Conservation (phyloP, 2,797 vertebrate genomes). For the Sphaeramia orbicularis region DNA sequence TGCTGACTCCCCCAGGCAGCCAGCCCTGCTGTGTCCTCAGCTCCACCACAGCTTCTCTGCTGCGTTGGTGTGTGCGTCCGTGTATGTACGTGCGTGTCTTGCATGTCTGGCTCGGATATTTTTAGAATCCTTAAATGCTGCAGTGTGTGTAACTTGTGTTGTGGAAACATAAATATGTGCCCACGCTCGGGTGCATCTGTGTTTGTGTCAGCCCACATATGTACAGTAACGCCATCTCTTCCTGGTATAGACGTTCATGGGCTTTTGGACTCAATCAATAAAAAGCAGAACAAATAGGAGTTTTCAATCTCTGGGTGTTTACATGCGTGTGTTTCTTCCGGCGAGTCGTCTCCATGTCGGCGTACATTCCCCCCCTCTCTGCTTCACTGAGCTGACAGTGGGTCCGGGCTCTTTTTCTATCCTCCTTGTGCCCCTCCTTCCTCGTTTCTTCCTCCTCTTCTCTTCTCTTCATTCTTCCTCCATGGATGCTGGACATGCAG, state of each 20-base stretch:
- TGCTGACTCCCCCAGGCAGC: constrained; percentile 84
- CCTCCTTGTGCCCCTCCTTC: constrained; percentile 20
- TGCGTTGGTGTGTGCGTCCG: constrained; percentile 28
- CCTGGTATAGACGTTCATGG: constrained; percentile 22
- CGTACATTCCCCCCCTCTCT: constrained; percentile 58
- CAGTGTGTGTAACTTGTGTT: constrained; percentile 48
- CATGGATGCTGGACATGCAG: constrained; percentile 60
- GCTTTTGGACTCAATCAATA: constrained; percentile 27
- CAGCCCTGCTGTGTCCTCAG: constrained; percentile 76
- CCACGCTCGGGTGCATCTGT: constrained; percentile 19
- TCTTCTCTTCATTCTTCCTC: constrained; percentile 47
- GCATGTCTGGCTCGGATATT: constrained; percentile 65
- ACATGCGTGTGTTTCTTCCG: constrained; percentile 48
- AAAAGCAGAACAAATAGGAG: constrained; percentile 1
- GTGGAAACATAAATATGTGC: constrained; percentile 34
- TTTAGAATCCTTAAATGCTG: constrained; percentile 68
- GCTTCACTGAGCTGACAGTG: constrained; percentile 78
- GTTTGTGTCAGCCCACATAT: constrained; percentile 27
- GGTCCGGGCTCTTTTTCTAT: constrained; percentile 56
- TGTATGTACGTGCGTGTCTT: constrained; percentile 33
- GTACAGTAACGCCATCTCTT: constrained; percentile 26
- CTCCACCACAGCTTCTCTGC: constrained; percentile 56
- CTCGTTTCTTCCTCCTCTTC: constrained; percentile 17
- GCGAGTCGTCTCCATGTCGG: constrained; percentile 67
- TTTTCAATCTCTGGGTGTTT: constrained; percentile 30